Evolutionary conservation across 92 coral and sea anemone species (phyloP), one percentile per base, ranked within the genome.

Genomic region (Palythoa grandis): DNA sequence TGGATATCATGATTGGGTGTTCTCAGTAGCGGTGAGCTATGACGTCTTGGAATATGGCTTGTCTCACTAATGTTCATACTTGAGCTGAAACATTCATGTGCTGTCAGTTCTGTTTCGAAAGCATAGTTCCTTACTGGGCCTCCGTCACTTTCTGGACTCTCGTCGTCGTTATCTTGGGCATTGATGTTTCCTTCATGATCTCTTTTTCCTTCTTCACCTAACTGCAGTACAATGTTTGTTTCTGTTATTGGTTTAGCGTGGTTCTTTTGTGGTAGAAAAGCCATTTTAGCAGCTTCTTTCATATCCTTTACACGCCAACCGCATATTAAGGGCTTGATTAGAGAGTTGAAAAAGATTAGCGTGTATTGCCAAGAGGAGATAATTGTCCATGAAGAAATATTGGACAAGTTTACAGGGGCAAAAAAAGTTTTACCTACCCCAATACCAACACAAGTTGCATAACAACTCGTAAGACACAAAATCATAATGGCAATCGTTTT

Each of bases 401-500:
- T 67, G 20, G 72, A 67, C 72, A 25, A 67, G 11, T 67, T 67
- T 67, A 67, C 35, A 67, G 72, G 72, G 72, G 4, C 19, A 7
- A 67, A 67, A 67, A 22, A n/a, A 20, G 72, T 11, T 67, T 67
- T 67, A 2, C 72, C 72, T n/a, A 67, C 72, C 39, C 11, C 6
- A 67, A 67, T 3, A 67, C 72, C 72, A 67, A 23, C 72, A 67
- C 72, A 67, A 67, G 72, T 67, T 67, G 37, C 35, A 23, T 67
- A 67, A 11, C 72, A 67, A 11, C 1, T 67, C 35, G 11, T 3
- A 67, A 67, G 72, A 67, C 72, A 67, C 2, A 5, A 23, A 67
- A 67, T n/a, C 35, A 23, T 67, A 29, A 29, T 29, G 35, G 35
- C 35, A 29, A 29, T 29, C 35, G 35, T 29, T 29, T 29, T 29